Percentiles rank a stretch among this genome's conserved stretches.
These are phyloP conservation scores for Trichonephila clavata DNA, from an alignment of 1,140 invertebrate genomes.

Conservation along the genomic window DNA sequence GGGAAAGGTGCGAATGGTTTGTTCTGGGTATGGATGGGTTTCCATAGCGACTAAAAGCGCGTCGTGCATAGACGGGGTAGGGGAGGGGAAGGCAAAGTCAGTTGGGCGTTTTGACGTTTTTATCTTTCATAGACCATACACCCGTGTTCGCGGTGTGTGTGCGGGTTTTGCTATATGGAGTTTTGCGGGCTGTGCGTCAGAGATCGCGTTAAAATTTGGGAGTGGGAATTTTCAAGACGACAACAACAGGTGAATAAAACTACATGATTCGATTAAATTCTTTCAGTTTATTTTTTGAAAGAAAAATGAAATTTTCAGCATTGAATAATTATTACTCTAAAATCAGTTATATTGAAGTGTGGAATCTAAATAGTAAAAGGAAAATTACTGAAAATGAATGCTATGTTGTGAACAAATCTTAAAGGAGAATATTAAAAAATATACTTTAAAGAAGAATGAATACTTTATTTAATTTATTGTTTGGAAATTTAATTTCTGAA, in stretches of 20 bases:
- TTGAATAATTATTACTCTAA: no score
- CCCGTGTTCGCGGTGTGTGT: neutral
- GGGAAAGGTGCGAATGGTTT: slow-evolving; percentile 28
- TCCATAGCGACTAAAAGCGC: slow-evolving; percentile 1
- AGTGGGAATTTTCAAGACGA: slow-evolving; percentile 62
- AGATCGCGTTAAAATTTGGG: slow-evolving; percentile 71
- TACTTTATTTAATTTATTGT: no score
- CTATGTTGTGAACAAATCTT: no score
- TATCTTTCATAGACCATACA: slow-evolving; percentile 15
- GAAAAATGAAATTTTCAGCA: neutral
- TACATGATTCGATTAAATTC: no score
- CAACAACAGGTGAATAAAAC: slow-evolving; percentile 60
- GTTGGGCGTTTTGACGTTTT: slow-evolving; percentile 17
- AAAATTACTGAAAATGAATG: no score
- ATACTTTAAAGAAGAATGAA: no score
- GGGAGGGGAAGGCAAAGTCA: neutral
- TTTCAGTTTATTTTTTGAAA: no score
- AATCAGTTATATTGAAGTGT: no score
- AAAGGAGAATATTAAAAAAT: no score
- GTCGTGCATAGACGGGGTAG: neutral
- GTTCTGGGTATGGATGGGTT: slow-evolving; percentile 39
- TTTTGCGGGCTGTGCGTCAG: slow-evolving; percentile 66
- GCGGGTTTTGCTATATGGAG: slow-evolving; percentile 50
- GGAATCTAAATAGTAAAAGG: no score
- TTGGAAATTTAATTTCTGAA: no score